These are phyloP conservation scores for Prunella himalayana DNA, from an alignment of 2,113 vertebrate genomes.

Conservation along the genomic window DNA sequence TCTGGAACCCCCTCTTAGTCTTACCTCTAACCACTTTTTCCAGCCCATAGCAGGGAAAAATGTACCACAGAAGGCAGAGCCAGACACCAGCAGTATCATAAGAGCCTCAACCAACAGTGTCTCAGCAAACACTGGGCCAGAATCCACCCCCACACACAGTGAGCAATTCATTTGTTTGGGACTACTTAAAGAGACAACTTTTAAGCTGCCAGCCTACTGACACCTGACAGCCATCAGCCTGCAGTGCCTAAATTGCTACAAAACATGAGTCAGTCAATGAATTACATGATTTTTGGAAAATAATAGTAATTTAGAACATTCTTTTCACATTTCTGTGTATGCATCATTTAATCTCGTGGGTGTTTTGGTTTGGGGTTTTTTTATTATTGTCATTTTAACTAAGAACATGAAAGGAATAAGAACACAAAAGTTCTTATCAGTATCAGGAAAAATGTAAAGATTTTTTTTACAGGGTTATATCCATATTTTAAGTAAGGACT, in stretches of 20 bases:
- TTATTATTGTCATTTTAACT: background rate
- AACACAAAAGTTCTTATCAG: background rate
- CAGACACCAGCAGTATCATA: slow-evolving; percentile 53
- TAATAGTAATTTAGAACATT: slow-evolving; percentile 20
- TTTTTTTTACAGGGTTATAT: background rate
- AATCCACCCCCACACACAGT: slow-evolving; percentile 43
- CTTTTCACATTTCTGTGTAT: slow-evolving; percentile 2
- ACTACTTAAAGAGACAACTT: slow-evolving; percentile 14
- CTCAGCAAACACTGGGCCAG: slow-evolving; percentile 44
- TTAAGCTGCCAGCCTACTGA: slow-evolving; percentile 1
- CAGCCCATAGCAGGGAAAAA: slow-evolving; percentile 55
- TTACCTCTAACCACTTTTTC: slow-evolving; percentile 68
- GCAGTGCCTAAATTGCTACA: background rate
- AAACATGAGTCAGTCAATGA: slow-evolving; percentile 47
- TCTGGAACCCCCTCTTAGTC: slow-evolving; percentile 54
- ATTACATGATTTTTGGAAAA: slow-evolving; percentile 40
- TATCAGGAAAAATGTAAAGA: background rate
- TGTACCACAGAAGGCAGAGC: slow-evolving; percentile 60
- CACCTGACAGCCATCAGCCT: slow-evolving; percentile 45
- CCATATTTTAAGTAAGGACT: background rate
- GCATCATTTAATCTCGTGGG: background rate
- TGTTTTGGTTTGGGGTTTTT: background rate
- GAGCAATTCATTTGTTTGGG: slow-evolving; percentile 42
- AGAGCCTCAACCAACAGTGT: slow-evolving; percentile 27
- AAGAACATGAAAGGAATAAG: background rate